phyloP scores from a whole-genome alignment of 35 echinoderm and acorn worm genomes.

The Strongylocentrotus purpuratus region DNA sequence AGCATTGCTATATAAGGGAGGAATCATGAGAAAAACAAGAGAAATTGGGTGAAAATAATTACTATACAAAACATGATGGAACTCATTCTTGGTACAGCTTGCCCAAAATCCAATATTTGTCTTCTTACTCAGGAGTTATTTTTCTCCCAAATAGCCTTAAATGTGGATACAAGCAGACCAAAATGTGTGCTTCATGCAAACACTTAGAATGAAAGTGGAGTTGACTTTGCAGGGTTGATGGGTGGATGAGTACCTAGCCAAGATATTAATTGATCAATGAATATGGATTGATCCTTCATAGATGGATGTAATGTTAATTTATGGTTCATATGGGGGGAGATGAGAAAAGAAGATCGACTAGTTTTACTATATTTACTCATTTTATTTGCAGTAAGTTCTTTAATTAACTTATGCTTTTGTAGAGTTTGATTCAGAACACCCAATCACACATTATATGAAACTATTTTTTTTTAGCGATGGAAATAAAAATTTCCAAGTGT shows the following conservation, averaged over 20 bases:
- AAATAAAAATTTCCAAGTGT: too few species aligned
- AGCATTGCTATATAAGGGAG: too few species aligned
- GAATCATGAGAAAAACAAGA: too few species aligned
- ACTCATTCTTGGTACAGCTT: not conserved
- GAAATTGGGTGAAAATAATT: not conserved
- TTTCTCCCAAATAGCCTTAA: not conserved
- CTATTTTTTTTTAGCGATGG: too few species aligned
- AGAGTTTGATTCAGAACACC: too few species aligned
- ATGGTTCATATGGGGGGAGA: too few species aligned
- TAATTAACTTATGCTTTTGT: too few species aligned
- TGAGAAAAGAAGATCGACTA: too few species aligned
- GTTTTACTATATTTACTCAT: too few species aligned
- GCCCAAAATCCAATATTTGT: conserved; percentile 9
- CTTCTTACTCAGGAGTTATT: conserved; percentile 15
- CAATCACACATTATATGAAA: too few species aligned
- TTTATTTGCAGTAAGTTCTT: too few species aligned
- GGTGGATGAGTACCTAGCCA: not conserved
- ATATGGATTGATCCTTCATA: not conserved
- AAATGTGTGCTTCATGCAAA: conserved; percentile 18
- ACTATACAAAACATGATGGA: not conserved
- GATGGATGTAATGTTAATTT: not conserved
- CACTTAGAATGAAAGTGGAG: not conserved
- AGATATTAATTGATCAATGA: not conserved
- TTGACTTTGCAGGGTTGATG: not conserved
- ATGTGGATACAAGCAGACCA: conserved; percentile 12